These are phyloP conservation scores for Hydrocynus forskahlii DNA, from an alignment of 2,797 vertebrate species.

Conservation along the genomic window DNA sequence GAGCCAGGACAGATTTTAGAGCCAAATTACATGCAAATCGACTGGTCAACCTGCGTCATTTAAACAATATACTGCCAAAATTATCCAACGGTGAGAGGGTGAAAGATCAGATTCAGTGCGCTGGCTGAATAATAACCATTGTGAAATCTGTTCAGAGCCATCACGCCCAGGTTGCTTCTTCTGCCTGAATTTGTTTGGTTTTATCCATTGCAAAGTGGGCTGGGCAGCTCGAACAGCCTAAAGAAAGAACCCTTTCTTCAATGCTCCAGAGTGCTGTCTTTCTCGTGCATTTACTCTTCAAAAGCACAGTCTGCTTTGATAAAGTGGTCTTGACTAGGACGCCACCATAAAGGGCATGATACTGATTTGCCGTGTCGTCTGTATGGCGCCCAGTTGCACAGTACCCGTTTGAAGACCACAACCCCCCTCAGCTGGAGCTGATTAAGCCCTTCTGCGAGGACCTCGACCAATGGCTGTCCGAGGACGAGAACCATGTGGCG, in stretches of 20 bases:
- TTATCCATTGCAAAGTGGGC: neutral
- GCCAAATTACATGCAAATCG: conserved; percentile 10
- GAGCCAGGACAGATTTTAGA: neutral
- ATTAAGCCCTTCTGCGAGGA: conserved; percentile 99
- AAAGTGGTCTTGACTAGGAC: neutral
- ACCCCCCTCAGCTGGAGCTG: conserved; percentile 98
- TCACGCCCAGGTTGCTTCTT: neutral
- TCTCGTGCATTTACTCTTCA: neutral
- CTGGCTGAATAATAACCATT: neutral
- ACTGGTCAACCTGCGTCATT: neutral
- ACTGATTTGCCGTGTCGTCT: neutral
- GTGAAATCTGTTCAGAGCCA: neutral
- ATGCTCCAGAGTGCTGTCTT: neutral
- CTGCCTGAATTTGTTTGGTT: too few species aligned
- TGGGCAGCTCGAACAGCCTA: neutral
- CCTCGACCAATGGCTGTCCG: conserved; percentile 98
- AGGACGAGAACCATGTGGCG: conserved; percentile 98
- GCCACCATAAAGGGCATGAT: conserved; percentile 3
- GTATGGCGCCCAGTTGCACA: conserved; percentile 88
- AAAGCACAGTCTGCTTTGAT: neutral
- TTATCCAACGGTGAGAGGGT: neutral
- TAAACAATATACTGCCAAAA: neutral
- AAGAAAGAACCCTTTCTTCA: neutral
- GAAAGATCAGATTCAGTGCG: neutral
- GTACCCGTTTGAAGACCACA: conserved; percentile 99